Evolutionary conservation across 2,113 vertebrate genomes (phyloP).

Genomic region (Tautogolabrus adspersus): DNA sequence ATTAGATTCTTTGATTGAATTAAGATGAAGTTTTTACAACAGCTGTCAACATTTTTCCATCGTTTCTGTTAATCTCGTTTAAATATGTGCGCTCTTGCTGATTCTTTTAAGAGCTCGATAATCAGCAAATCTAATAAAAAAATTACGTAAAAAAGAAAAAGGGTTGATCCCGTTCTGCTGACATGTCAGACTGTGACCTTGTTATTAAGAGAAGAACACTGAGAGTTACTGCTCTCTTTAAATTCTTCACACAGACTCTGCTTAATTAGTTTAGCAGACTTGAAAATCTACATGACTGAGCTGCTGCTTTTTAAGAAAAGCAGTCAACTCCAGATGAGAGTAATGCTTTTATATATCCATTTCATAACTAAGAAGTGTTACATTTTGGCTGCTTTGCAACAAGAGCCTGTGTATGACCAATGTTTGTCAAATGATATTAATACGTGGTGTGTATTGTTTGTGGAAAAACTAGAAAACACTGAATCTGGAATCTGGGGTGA

Average conservation of each 20-base stretch:
- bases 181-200: neutral
- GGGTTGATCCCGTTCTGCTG: neutral
- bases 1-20: neutral
- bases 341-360: neutral
- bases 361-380: too few species aligned
- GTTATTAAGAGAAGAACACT: neutral
- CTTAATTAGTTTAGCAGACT: neutral
- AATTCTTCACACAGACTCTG: neutral
- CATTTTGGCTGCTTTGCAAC: too few species aligned
- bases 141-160: neutral
- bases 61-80: neutral
- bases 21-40: neutral
- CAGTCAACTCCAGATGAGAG: neutral
- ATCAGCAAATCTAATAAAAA: too few species aligned
- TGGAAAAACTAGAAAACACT: neutral
- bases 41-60: neutral
- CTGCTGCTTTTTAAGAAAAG: neutral
- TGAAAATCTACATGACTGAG: neutral
- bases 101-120: neutral
- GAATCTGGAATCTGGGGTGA: neutral
- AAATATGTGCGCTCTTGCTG: neutral
- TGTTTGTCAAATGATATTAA: too few species aligned
- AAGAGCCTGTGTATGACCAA: neutral
- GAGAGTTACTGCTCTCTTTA: neutral
- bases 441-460: neutral